Evolutionary conservation across 2,797 vertebrate genomes (phyloP), one percentile per base, ranked within the genome.

Genomic region (Petrocephalus schoutedeni): DNA sequence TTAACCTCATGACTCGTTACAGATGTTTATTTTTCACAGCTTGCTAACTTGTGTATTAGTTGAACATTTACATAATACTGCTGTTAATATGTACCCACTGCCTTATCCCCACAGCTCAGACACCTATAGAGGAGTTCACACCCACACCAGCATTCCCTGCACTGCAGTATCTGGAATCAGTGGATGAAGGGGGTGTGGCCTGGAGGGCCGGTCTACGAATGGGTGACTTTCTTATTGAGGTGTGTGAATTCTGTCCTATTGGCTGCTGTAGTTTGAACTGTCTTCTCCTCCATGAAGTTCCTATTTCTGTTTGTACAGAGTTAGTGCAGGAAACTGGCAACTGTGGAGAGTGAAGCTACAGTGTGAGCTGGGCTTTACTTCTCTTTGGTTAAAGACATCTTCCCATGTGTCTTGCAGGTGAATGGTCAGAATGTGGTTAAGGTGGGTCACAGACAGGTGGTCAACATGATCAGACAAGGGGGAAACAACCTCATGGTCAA

Each of bases 401-500:
- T 59, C 61, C 61, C 61, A 32, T 86, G 14, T 87, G 51, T n/a
- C 86, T n/a, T 87, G 71, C 19, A 98, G 97, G 97, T 98, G 91
- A 98, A 98, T 0, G 97, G 97, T 87, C 97, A 98, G 94, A 98
- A 98, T 0, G 97, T 98, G 91, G 97, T 98, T 87, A 98, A 98
- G 93, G 97, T 98, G 0, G 97, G 97, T 87, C 97, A 98, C 93
- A 95, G 97, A 1, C 97, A 98, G 93, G 97, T 98, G 82, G 97
- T 98, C 91, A 98, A 97, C 95, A 98, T 98, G 97, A 98, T 98
- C 92, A 96, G 98, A 12, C 98, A 98, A 87, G 98, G 97, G 0
- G 97, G 98, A 90, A 98, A 98, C 94, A 97, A 97, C 90, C 96
- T 98, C 88, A 97, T 98, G 96, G 97, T 98, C 83, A 98, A 98